Conservation (phyloP, 2,113 vertebrate species). For the Neopipo cinnamomea region DNA sequence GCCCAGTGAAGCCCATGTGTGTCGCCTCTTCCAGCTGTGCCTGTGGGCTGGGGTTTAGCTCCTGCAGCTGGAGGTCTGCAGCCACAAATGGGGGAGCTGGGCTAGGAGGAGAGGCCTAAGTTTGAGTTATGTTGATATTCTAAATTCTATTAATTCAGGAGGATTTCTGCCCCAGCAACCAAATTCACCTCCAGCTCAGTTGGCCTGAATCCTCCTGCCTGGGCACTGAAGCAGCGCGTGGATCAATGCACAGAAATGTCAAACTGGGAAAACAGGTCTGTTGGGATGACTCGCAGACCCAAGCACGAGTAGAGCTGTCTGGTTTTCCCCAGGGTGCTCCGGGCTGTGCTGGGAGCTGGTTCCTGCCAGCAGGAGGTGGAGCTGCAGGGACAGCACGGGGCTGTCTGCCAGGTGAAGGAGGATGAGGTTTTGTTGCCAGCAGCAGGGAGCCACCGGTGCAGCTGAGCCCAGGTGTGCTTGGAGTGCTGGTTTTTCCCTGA, state of each 20-base stretch:
- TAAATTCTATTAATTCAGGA: background rate
- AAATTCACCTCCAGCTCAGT: background rate
- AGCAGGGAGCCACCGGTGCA: background rate
- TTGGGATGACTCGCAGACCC: background rate
- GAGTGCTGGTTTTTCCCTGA: background rate
- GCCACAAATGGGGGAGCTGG: background rate
- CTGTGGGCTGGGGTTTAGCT: background rate
- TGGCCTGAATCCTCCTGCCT: background rate
- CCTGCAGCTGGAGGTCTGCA: background rate
- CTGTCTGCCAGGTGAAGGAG: background rate
- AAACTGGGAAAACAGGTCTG: constrained; percentile 39
- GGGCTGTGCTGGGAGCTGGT: background rate
- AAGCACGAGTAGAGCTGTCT: background rate
- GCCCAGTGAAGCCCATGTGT: accelerated
- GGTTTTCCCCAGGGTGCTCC: background rate
- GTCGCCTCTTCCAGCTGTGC: background rate
- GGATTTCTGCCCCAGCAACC: background rate
- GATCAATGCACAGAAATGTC: background rate
- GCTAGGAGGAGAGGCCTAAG: background rate
- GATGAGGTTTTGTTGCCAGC: background rate
- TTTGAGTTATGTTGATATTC: background rate
- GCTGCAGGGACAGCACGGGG: background rate
- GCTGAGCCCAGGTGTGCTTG: background rate
- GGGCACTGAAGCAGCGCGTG: background rate
- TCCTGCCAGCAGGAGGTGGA: background rate